Evolutionary conservation across 2,113 vertebrate species (phyloP).

Genomic region (Oryzias melastigma): DNA sequence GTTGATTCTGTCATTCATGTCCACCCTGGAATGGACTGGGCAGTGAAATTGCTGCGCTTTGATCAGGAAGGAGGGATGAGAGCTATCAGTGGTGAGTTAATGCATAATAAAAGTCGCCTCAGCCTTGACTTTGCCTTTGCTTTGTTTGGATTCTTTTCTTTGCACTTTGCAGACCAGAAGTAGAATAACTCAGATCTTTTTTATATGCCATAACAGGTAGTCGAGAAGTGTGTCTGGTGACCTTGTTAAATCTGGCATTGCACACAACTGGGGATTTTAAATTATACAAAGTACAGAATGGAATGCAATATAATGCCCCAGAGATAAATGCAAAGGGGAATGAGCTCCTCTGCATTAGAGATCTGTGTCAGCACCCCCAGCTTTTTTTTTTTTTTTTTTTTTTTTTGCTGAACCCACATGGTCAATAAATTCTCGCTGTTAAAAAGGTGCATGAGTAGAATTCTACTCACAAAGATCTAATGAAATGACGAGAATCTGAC

Average conservation of each 20-base stretch:
- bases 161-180: not conserved
- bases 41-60: conserved; percentile 45
- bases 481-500: conserved; percentile 65
- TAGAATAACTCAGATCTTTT: conserved; percentile 1
- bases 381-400: conserved; percentile 6
- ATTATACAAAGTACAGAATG: conserved; percentile 23
- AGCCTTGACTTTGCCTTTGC: conserved; percentile 21
- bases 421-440: conserved; percentile 53
- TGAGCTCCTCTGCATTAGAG: conserved; percentile 46
- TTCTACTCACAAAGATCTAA: conserved; percentile 53
- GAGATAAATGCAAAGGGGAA: conserved; percentile 32
- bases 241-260: conserved; percentile 27
- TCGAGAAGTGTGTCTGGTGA: conserved; percentile 8
- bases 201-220: conserved; percentile 5
- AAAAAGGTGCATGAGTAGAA: conserved; percentile 55
- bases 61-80: conserved; percentile 48
- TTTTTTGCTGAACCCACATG: conserved; percentile 45
- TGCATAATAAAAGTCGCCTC: conserved; percentile 39
- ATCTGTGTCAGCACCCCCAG: conserved; percentile 48
- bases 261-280: conserved; percentile 22
- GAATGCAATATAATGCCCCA: conserved; percentile 15
- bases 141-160: conserved; percentile 23
- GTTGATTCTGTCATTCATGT: conserved; percentile 24
- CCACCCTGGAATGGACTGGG: conserved; percentile 27
- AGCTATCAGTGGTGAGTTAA: conserved; percentile 35